These are phyloP conservation scores for Eristalinus aeneus DNA, from an alignment of 2,888 invertebrate genomes.

Conservation along the genomic window DNA sequence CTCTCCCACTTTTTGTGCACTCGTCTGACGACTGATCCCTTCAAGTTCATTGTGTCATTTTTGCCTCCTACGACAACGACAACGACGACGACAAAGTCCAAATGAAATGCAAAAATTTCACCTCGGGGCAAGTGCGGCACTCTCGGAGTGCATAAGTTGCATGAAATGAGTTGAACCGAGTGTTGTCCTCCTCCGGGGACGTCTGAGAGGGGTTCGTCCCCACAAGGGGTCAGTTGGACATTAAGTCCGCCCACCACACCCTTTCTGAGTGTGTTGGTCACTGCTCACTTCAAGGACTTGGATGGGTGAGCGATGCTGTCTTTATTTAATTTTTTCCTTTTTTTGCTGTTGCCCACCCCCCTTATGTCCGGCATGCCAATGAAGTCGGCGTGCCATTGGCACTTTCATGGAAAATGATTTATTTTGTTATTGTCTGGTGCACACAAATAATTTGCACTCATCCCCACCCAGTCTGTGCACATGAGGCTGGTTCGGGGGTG, in stretches of 20 bases:
- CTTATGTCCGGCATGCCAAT: not conserved
- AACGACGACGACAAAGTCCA: not conserved
- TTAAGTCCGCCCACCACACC: constrained; percentile 30
- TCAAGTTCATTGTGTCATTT: constrained; percentile 63
- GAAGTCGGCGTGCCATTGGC: constrained; percentile 59
- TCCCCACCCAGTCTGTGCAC: constrained; percentile 30
- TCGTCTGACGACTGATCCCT: constrained; percentile 55
- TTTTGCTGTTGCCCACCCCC: constrained; percentile 15
- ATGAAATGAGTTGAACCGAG: constrained; percentile 18
- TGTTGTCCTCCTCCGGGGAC: constrained; percentile 28
- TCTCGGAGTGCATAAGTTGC: constrained; percentile 49
- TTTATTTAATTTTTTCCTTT: constrained; percentile 26
- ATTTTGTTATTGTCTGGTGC: constrained; percentile 56
- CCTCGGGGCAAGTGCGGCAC: constrained; percentile 39
- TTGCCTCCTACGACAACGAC: not conserved
- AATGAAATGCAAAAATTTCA: constrained; percentile 58
- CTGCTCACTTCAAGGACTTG: constrained; percentile 44
- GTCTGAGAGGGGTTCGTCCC: not conserved
- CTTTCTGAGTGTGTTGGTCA: not conserved
- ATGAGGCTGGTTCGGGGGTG: constrained; percentile 19
- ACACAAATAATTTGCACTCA: constrained; percentile 40
- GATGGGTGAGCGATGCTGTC: not conserved
- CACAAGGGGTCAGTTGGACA: constrained; percentile 38
- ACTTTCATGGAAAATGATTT: constrained; percentile 58
- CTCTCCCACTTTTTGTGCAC: constrained; percentile 22